phyloP scores from a whole-genome alignment of 1,140 invertebrate species.

The Aphelenchoides besseyi region DNA sequence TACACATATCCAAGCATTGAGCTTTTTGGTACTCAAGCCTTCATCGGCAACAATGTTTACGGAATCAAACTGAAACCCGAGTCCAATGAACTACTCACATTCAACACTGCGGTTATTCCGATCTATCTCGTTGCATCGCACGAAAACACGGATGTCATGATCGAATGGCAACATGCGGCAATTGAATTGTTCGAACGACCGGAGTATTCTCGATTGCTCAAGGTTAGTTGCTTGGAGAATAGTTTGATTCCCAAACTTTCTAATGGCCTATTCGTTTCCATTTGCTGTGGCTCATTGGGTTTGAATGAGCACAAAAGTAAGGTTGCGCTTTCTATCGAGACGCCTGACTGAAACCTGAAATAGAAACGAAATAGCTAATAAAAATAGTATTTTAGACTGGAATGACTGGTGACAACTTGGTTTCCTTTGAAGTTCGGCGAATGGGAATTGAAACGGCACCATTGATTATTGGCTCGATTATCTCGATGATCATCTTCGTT shows the following conservation, averaged over 20 bases:
- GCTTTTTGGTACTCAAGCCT: slow-evolving; percentile 57
- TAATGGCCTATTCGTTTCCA: not conserved
- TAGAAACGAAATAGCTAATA: not conserved
- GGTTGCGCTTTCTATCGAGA: no score
- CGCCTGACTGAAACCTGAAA: no score
- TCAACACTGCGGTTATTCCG: slow-evolving; percentile 56
- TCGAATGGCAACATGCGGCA: slow-evolving; percentile 50
- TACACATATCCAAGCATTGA: slow-evolving; percentile 59
- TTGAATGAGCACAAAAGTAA: not conserved
- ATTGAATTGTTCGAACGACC: slow-evolving; percentile 51
- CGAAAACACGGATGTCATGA: slow-evolving; percentile 41
- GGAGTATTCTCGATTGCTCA: slow-evolving; percentile 47
- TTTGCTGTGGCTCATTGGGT: not conserved
- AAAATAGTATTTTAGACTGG: slow-evolving; percentile 49
- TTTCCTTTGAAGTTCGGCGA: slow-evolving; percentile 54
- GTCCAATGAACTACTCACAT: slow-evolving; percentile 38
- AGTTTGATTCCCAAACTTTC: not conserved
- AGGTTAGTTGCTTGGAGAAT: slow-evolving; percentile 32
- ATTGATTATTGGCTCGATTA: slow-evolving; percentile 52
- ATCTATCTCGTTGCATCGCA: slow-evolving; percentile 57
- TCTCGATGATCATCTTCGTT: slow-evolving; percentile 55
- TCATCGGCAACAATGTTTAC: slow-evolving; percentile 62
- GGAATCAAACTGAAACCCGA: slow-evolving; percentile 46
- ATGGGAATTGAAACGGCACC: slow-evolving; percentile 61
- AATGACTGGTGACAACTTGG: slow-evolving; percentile 58